Evolutionary conservation across 2,797 vertebrate genomes (phyloP), one percentile per base, ranked within the genome.

Genomic region (Salarias fasciatus): DNA sequence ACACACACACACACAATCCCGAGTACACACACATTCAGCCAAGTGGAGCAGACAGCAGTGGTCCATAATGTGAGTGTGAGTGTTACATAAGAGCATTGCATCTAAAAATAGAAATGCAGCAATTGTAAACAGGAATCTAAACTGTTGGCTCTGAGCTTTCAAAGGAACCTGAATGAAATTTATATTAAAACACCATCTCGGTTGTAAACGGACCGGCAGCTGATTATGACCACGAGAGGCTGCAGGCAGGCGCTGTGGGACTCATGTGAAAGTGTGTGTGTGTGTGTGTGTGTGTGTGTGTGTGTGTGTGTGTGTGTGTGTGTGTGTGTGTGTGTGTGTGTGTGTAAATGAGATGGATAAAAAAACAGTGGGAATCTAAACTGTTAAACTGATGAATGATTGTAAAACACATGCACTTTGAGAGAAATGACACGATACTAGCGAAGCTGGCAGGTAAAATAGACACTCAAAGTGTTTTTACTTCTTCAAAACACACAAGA

Each of bases 31-130:
- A 57, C 18, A 49, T 68, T 67, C 63, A 77, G 82, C 82, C 79
- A 82, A 85, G 78, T 85, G 72, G 71, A 89, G 81, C 80, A 91
- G 82, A 88, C 84, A 85, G 76, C 84, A 84, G 75, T 53, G 73
- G 82, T 89, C 86, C 82, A 89, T 88, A 84, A 88, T 81, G 75
- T 88, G 86, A 85, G 75, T 69, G 64, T 63, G 70, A 75, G 69
- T 11, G 54, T 91, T 90, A 91, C 79, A 74, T 90, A 90, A 91
- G 82, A 71, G 67, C 64, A 58, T 82, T 71, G 71, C 63, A 54
- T 76, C 88, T 89, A 89, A 87, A 91, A 89, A 89, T 89, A 90
- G 83, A 89, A 87, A 82, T 77, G 87, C 80, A 86, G 83, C 86
- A 82, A 83, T 82, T 79, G 83, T 87, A 87, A 89, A 89, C 81